Evolutionary conservation across 1,140 invertebrate genomes (phyloP).

Genomic region (Cyphomyrmex costatus): DNA sequence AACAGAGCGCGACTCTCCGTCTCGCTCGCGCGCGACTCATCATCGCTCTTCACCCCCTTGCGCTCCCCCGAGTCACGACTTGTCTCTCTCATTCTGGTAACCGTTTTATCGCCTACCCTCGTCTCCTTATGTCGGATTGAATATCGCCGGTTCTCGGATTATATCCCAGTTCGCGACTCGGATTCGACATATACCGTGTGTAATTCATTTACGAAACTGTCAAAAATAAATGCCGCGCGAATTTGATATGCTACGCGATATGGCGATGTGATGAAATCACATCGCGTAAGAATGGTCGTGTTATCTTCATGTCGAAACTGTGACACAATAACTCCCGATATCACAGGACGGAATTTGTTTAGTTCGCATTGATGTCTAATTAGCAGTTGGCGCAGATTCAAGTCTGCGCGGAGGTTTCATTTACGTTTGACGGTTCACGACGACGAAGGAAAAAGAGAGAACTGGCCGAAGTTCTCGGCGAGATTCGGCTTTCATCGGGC

Average conservation of each 20-base stretch:
- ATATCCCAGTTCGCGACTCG: background rate
- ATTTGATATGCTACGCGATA: background rate
- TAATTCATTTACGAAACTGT: conserved; percentile 37
- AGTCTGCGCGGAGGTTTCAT: conserved; percentile 47
- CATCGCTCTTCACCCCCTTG: conserved; percentile 5
- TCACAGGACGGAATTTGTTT: conserved; percentile 41
- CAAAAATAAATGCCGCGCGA: background rate
- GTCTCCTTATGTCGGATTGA: conserved; percentile 20
- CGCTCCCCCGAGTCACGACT: conserved; percentile 14
- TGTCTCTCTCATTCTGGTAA: conserved; percentile 61
- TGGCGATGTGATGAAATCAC: background rate
- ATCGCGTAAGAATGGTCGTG: background rate
- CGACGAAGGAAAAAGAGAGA: conserved; percentile 4
- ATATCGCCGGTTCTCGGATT: conserved; percentile 9
- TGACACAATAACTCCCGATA: conserved; percentile 37
- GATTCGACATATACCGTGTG: conserved; percentile 34
- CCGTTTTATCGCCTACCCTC: conserved; percentile 60
- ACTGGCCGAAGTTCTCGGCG: background rate
- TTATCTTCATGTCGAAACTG: conserved; percentile 16
- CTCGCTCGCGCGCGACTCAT: conserved; percentile 17
- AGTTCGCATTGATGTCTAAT: conserved; percentile 62
- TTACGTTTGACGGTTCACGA: conserved; percentile 47
- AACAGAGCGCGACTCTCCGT: background rate
- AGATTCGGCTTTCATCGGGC: conserved; percentile 45
- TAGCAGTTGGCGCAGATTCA: conserved; percentile 51